These are phyloP conservation scores for fruit fly (Drosophila melanogaster) DNA, from an alignment of 1,140 invertebrate genomes.

Conservation along the genomic window Release_6_plus_ISO1_MT NT_037436.4:18239001-18239500, in stretches of 20 bases:
- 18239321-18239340: slow-evolving; percentile 71
- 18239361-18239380: slow-evolving; percentile 71
- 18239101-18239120: slow-evolving; percentile 83
- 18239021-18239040: slow-evolving; percentile 23
- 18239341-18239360: slow-evolving; percentile 69
- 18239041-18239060: neutral
- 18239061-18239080: slow-evolving; percentile 12
- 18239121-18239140: slow-evolving; percentile 72
- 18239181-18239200: slow-evolving; percentile 25
- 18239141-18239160: neutral
- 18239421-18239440: slow-evolving; percentile 14
- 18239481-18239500: slow-evolving; percentile 83
- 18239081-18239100: slow-evolving; percentile 75
- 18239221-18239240: slow-evolving; percentile 70
- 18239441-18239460: slow-evolving; percentile 45
- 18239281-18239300: neutral
- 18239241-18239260: slow-evolving; percentile 61
- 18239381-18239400: too few species aligned
- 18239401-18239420: slow-evolving; percentile 21
- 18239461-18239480: slow-evolving; percentile 82
- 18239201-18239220: slow-evolving; percentile 67
- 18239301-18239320: slow-evolving; percentile 22
- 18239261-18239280: slow-evolving; percentile 14
- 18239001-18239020: slow-evolving; percentile 30
- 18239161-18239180: neutral